Percentiles rank a stretch among this genome's conserved stretches.
Evolutionary conservation across 2,113 vertebrate genomes (phyloP).

Genomic region (Rhinolophus ferrumequinum): DNA sequence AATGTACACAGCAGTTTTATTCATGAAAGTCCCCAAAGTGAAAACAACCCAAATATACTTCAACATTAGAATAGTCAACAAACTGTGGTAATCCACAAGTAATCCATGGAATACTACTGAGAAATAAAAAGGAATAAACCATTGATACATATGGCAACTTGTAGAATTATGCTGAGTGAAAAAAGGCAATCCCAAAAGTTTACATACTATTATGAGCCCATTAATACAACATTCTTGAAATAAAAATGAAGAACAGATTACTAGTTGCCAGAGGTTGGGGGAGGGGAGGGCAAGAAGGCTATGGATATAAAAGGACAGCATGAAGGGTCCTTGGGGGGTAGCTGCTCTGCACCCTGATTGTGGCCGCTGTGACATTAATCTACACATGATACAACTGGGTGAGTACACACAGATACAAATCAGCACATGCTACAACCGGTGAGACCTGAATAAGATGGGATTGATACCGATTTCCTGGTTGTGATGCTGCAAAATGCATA

Average conservation of each 20-base stretch:
- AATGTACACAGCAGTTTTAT: neutral
- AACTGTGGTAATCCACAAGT: neutral
- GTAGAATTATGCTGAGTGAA: neutral
- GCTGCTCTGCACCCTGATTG: neutral
- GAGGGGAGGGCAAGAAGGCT: neutral
- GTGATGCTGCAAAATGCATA: neutral
- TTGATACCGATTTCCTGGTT: neutral
- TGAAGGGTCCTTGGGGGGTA: neutral
- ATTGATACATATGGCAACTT: neutral
- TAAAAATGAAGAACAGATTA: neutral
- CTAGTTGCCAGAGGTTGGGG: neutral
- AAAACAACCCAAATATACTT: neutral
- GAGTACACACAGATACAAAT: neutral
- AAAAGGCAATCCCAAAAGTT: neutral
- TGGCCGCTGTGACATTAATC: neutral
- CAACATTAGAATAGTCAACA: neutral
- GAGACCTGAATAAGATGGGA: neutral
- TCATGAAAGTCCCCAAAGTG: neutral
- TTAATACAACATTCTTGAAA: neutral
- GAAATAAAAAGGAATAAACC: too few species aligned
- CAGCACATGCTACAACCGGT: neutral
- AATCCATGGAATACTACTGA: neutral
- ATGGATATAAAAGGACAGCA: neutral
- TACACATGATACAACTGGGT: neutral
- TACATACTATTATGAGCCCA: accelerated